Evolutionary conservation across 2,888 invertebrate species (phyloP).

Genomic region (Hecatera dysodea): DNA sequence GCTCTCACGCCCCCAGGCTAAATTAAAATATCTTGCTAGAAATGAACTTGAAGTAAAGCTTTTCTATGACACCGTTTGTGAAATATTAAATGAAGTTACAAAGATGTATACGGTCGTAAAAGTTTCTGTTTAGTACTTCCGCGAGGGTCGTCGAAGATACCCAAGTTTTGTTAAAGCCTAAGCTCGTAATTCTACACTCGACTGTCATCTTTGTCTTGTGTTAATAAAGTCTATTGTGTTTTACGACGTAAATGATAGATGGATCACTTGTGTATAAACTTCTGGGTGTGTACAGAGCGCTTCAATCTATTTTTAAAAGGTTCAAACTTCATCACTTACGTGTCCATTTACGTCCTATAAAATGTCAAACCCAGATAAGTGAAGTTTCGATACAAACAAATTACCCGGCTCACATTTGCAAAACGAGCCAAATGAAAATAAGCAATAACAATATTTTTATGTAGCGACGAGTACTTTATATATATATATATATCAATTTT

Average conservation of each 20-base stretch:
- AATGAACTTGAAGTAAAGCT: constrained; percentile 71
- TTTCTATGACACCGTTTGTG: constrained; percentile 67
- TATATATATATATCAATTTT: too few species aligned
- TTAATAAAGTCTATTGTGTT: constrained; percentile 50
- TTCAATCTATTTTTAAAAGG: constrained; percentile 53
- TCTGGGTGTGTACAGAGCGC: constrained; percentile 8
- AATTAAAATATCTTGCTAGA: constrained; percentile 81
- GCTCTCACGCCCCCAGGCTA: constrained; percentile 75
- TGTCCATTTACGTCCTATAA: constrained; percentile 51
- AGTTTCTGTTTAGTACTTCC: constrained; percentile 72
- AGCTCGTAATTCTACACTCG: constrained; percentile 55
- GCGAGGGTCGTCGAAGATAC: constrained; percentile 54
- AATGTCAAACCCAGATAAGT: constrained; percentile 45
- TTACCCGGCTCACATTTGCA: constrained; percentile 48
- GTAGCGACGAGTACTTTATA: constrained; percentile 56
- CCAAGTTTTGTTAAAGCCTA: constrained; percentile 43
- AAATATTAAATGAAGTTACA: constrained; percentile 70
- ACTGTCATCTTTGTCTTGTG: constrained; percentile 60
- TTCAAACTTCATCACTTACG: constrained; percentile 50
- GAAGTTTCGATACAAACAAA: constrained; percentile 57
- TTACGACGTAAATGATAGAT: constrained; percentile 20
- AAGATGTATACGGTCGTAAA: constrained; percentile 70
- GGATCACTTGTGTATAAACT: constrained; percentile 36
- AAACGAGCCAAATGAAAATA: constrained; percentile 56
- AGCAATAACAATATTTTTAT: constrained; percentile 64